These are phyloP conservation scores for Harlomillsia oculata DNA, from an alignment of 1,140 invertebrate species.

Conservation along the genomic window DNA sequence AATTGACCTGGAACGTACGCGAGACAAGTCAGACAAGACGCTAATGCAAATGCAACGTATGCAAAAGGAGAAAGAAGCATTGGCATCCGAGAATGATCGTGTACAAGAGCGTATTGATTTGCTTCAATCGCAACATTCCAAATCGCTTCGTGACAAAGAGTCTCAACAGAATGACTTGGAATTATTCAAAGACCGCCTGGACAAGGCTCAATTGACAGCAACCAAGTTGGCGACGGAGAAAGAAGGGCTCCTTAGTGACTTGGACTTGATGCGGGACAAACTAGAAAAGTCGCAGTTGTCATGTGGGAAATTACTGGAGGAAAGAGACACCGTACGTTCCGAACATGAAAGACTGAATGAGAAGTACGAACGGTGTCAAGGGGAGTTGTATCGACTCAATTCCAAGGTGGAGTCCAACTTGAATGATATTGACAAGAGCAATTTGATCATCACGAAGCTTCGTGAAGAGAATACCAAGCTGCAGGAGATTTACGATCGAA, in stretches of 20 bases:
- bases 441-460: constrained; percentile 62
- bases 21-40: constrained; percentile 50
- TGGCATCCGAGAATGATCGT: constrained; percentile 67
- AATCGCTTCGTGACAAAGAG: constrained; percentile 74
- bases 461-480: constrained; percentile 75
- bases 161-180: constrained; percentile 73
- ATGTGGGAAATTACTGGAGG: constrained; percentile 67
- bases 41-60: constrained; percentile 60
- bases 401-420: constrained; percentile 75
- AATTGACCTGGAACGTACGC: constrained; percentile 69
- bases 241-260: constrained; percentile 71
- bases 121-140: constrained; percentile 63
- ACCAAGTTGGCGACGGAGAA: constrained; percentile 79
- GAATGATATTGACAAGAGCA: constrained; percentile 74
- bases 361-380: constrained; percentile 72
- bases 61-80: constrained; percentile 75
- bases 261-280: constrained; percentile 66
- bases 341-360: constrained; percentile 85
- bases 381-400: constrained; percentile 59
- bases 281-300: constrained; percentile 65
- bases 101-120: constrained; percentile 69
- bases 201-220: constrained; percentile 70
- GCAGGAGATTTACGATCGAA: constrained; percentile 77
- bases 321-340: constrained; percentile 74
- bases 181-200: constrained; percentile 73